Base-by-base conservation (phyloP, 2,113 vertebrate species). In the Etheostoma cragini region DNA sequence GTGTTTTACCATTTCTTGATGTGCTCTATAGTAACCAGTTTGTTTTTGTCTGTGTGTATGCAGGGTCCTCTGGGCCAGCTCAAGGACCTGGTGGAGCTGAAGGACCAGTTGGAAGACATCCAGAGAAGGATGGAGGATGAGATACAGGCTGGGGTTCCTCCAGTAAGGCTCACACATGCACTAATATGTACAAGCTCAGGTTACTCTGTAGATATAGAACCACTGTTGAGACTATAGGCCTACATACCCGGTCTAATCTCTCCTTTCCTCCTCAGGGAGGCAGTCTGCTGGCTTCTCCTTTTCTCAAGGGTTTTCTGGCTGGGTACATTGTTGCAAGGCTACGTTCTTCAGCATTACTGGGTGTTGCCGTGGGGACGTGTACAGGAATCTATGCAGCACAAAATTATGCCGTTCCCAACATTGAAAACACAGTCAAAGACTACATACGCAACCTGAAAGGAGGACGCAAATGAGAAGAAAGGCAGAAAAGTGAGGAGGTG, bases 281-380 rank as follows among this genome's bases (percentile, higher is more conserved):
- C 19, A 97, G 97, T 5, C 83, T 98, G 38, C 86, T 98, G 82
- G 95, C 94, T 1, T 99, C 97, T 8, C 98, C 97, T 1, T 97
- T 99, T 14, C 90, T 99, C 83, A 99, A 98, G 80, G 98, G 98
- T 10, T 98, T 98, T 84, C 87, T 99, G 88, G 96, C 97, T 0
- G 97, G 98, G 14, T 99, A 97, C 80, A 19, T 99, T 30, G 94
- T 99, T 35, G 96, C 98, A 72, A 97, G 94, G 72, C 94, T 98
- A 8, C 96, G 97, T 65, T 95, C 96, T 10, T 97, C 97, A 0
- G 96, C 97, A 0, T 79, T 99, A 16, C 52, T 98, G 82, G 97
- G 97, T 2, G 97, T 98, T 33, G 92, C 93, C 0, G 87, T 95
- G 3, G 98, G 98, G 52, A 95, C 96, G 4, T 97, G 96, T 90